These are phyloP conservation scores for Tamandua tetradactyla DNA, from an alignment of 2,797 vertebrate genomes.

Conservation along the genomic window DNA sequence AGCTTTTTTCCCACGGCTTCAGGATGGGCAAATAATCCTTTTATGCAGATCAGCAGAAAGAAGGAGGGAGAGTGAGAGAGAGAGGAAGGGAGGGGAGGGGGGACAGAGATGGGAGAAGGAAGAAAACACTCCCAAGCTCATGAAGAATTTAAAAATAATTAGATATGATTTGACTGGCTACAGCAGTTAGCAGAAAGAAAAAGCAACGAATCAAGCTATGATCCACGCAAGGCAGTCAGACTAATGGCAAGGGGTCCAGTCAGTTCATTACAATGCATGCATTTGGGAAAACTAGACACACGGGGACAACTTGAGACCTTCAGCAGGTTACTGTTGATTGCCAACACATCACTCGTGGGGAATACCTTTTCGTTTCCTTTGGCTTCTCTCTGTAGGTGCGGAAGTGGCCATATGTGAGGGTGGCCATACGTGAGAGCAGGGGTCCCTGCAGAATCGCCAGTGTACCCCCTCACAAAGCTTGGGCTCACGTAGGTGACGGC, in stretches of 20 bases:
- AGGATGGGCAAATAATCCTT: neutral
- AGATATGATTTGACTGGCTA: neutral
- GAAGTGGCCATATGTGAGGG: neutral
- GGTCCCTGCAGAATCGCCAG: neutral
- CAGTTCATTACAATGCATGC: neutral
- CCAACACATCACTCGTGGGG: neutral
- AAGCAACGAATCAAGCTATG: neutral
- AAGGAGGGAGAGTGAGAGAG: neutral
- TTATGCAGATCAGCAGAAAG: neutral
- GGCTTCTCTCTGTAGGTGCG: neutral
- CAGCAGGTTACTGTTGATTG: neutral
- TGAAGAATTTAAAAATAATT: slow-evolving; percentile 9
- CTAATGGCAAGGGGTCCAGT: neutral
- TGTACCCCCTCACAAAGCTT: neutral
- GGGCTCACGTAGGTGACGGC: neutral
- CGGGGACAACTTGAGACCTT: neutral
- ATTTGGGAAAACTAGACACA: neutral
- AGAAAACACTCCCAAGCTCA: neutral
- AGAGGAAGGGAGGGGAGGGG: rapidly evolving
- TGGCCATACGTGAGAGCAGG: neutral
- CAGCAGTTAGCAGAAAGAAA: neutral
- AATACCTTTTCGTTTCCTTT: neutral
- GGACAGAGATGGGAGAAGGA: neutral
- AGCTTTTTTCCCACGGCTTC: neutral
- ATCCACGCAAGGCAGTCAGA: neutral